Conservation (phyloP, 2,888 invertebrate genomes). For the Pelosia muscerda region DNA sequence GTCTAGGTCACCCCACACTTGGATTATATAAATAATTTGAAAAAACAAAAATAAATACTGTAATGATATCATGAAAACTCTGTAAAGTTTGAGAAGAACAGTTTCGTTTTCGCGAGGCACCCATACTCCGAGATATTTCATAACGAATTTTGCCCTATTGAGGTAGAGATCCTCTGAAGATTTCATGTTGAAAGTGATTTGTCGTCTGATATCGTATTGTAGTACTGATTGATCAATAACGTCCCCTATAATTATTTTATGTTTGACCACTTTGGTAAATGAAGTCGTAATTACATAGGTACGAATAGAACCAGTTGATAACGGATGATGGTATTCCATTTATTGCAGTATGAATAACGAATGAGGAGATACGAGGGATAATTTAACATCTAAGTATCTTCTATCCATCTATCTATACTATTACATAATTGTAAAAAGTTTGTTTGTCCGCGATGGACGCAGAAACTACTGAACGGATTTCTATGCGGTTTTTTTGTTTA, state of each 20-base stretch:
- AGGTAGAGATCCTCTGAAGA: conserved; percentile 68
- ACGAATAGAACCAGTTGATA: conserved; percentile 33
- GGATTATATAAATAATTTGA: conserved; percentile 72
- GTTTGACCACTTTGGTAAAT: conserved; percentile 33
- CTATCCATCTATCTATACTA: no score
- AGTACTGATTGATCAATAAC: neutral
- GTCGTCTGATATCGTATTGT: neutral
- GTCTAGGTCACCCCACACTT: conserved; percentile 78
- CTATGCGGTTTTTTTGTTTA: no score
- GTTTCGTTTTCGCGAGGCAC: conserved; percentile 61
- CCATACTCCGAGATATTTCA: conserved; percentile 79
- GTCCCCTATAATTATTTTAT: neutral
- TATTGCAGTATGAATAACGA: conserved; percentile 31
- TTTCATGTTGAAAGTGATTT: conserved; percentile 25
- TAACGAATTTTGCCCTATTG: conserved; percentile 73
- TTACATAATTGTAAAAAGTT: no score
- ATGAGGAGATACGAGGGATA: conserved; percentile 24
- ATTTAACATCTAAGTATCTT: no score
- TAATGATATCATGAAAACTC: conserved; percentile 66
- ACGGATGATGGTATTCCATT: conserved; percentile 27
- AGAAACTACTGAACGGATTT: no score
- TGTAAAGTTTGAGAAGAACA: conserved; percentile 54
- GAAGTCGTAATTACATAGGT: conserved; percentile 40
- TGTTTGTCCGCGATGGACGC: no score
- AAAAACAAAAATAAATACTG: conserved; percentile 76